Conservation (phyloP, 2,888 invertebrate genomes). For the Acleris emargana region DNA sequence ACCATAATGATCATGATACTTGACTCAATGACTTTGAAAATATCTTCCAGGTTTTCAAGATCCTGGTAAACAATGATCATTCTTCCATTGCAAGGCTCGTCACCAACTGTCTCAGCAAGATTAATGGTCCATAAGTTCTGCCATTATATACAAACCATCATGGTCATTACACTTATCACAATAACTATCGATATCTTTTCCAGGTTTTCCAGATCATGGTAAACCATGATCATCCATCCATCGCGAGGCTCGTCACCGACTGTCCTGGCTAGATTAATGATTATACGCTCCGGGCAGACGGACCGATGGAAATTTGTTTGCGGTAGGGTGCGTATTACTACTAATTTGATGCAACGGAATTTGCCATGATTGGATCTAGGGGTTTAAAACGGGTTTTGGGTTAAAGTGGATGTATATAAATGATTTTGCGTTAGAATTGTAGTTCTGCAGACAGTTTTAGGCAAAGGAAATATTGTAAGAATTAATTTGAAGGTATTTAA, state of each 20-base stretch:
- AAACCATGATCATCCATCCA: slow-evolving; percentile 37
- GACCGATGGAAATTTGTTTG: slow-evolving; percentile 39
- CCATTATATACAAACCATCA: no score
- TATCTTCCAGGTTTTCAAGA: not conserved
- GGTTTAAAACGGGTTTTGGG: no score
- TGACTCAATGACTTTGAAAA: no score
- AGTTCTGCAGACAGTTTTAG: no score
- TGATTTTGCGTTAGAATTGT: no score
- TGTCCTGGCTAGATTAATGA: slow-evolving; percentile 44
- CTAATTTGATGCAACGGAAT: not conserved
- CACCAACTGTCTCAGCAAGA: slow-evolving; percentile 41
- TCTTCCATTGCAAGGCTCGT: slow-evolving; percentile 40
- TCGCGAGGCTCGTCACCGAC: slow-evolving; percentile 40
- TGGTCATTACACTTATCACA: no score
- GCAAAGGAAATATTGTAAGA: no score
- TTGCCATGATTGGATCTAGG: not conserved
- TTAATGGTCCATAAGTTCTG: slow-evolving; percentile 38
- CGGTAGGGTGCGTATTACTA: slow-evolving; percentile 11
- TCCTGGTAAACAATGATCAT: slow-evolving; percentile 24
- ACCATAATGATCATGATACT: no score
- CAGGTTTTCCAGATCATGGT: slow-evolving; percentile 4
- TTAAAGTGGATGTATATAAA: no score
- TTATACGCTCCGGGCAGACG: slow-evolving; percentile 38
- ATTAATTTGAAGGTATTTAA: no score
- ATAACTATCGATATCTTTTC: not conserved